A percentile compares a stretch with the other conserved stretches of the same genome.
Conservation (phyloP, 1,140 invertebrate species). For the Musca vetustissima region DNA sequence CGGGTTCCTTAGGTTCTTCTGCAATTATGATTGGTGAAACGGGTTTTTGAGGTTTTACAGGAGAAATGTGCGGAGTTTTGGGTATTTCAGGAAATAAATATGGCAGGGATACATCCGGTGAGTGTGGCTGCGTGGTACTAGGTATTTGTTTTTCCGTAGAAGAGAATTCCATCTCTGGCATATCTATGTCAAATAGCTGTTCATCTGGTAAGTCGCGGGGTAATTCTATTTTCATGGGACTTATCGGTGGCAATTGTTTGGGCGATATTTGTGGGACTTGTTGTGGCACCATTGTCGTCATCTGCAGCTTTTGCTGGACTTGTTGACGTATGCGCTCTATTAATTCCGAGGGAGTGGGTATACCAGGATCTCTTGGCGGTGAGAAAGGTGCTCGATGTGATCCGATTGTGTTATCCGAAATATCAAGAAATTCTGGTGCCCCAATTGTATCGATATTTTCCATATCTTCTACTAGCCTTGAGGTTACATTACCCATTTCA, state of each 20-base stretch:
- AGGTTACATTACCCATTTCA: background rate
- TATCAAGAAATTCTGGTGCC: background rate
- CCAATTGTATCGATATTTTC: background rate
- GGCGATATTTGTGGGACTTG: no score
- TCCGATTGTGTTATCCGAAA: background rate
- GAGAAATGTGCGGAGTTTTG: background rate
- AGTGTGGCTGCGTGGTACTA: background rate
- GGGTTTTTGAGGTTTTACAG: background rate
- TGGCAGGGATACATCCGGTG: background rate
- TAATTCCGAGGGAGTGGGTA: background rate
- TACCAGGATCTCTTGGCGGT: background rate
- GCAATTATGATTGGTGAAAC: background rate
- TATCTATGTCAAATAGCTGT: background rate
- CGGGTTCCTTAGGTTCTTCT: no score
- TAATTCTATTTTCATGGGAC: no score
- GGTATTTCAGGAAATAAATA: background rate
- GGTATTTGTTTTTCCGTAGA: background rate
- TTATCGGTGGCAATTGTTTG: no score
- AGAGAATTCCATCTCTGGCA: background rate
- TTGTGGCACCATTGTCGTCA: background rate
- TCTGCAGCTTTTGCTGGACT: background rate
- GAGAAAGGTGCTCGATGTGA: background rate
- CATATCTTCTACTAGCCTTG: background rate
- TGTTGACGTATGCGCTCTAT: background rate
- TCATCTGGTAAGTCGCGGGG: constrained; percentile 1